A percentile compares a stretch with the other conserved stretches of the same genome.
These are phyloP conservation scores for Dryocosmus kuriphilus DNA, from an alignment of 2,888 invertebrate species.

Conservation along the genomic window DNA sequence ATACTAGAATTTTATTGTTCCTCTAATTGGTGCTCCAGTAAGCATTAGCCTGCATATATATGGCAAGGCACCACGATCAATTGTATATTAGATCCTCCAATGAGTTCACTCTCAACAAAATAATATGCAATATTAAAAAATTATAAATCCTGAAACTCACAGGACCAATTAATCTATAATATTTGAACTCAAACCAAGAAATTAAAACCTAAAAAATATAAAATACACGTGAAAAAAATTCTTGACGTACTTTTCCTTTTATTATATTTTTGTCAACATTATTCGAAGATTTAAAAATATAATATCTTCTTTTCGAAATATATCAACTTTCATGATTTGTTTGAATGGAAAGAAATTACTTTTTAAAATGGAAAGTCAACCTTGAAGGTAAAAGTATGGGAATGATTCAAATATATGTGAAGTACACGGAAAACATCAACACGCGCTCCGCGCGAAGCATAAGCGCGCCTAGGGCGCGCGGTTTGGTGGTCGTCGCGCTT, in stretches of 20 bases:
- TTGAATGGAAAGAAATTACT: neutral
- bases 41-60: constrained; percentile 14
- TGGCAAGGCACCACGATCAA: constrained; percentile 58
- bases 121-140: neutral
- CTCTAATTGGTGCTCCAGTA: neutral
- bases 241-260: neutral
- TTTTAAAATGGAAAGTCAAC: neutral
- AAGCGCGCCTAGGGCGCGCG: too few species aligned
- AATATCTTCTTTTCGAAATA: neutral
- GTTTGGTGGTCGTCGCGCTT: too few species aligned
- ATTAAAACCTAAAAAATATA: neutral
- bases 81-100: constrained; percentile 46
- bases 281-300: neutral
- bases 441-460: too few species aligned
- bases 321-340: neutral
- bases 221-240: neutral
- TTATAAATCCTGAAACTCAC: neutral
- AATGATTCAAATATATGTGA: neutral
- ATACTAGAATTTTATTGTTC: neutral
- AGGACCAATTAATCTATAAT: too few species aligned
- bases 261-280: neutral
- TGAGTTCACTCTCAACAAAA: neutral
- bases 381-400: neutral
- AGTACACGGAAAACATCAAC: neutral
- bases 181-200: neutral